Percentiles rank a stretch among this genome's conserved stretches.
phyloP scores from a whole-genome alignment of 2,113 vertebrate genomes.

The Ptyas mucosa region DNA sequence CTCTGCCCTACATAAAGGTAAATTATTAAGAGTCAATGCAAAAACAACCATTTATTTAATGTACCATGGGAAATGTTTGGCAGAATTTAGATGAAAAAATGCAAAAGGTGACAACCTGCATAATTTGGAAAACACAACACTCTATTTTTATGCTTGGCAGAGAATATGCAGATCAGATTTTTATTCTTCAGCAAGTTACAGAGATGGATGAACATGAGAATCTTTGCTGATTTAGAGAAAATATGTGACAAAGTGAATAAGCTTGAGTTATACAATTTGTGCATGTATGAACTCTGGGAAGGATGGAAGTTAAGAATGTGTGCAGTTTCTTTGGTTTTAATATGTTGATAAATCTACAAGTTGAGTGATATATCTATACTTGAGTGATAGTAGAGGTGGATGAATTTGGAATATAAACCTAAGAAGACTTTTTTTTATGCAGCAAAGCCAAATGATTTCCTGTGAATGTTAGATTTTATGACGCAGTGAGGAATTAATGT shows the following conservation, averaged over 20 bases:
- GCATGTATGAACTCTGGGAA: neutral
- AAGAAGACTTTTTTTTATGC: neutral
- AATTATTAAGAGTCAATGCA: neutral
- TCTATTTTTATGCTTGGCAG: neutral
- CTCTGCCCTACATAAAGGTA: neutral
- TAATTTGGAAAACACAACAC: neutral
- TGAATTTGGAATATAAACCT: neutral
- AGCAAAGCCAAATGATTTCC: neutral
- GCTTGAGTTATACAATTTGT: neutral
- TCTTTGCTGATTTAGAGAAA: neutral
- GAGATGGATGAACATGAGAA: neutral
- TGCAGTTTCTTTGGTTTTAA: neutral
- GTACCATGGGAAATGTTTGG: neutral
- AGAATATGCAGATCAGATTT: neutral
- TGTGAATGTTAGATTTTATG: neutral
- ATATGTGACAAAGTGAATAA: neutral
- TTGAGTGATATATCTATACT: neutral
- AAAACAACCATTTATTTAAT: neutral
- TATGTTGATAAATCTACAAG: neutral
- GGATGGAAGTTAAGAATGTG: neutral
- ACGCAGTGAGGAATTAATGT: neutral
- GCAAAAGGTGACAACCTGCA: neutral
- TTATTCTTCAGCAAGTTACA: neutral
- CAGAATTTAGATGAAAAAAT: neutral
- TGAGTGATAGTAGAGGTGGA: neutral